These are phyloP conservation scores for Crocuta crocuta DNA, from an alignment of 2,113 vertebrate genomes.

Conservation along the genomic window DNA sequence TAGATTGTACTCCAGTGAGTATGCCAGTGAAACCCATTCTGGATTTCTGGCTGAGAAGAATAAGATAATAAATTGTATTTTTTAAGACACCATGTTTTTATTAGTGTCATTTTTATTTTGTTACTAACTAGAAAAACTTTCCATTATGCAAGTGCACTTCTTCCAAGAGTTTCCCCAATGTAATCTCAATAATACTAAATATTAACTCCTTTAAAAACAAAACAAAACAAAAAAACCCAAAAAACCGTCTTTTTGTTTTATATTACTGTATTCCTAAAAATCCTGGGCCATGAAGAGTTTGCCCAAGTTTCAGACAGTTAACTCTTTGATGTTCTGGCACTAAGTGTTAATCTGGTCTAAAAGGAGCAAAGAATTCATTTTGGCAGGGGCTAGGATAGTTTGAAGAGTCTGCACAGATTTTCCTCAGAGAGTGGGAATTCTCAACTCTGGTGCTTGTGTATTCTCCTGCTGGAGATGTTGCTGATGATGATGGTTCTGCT, in stretches of 20 bases:
- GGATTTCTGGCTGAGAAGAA: not conserved
- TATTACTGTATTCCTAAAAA: slow-evolving; percentile 88
- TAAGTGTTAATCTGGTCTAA: slow-evolving; percentile 98
- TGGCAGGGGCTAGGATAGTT: slow-evolving; percentile 92
- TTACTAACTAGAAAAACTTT: slow-evolving; percentile 54
- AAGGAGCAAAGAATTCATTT: slow-evolving; percentile 95
- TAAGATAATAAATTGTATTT: not conserved
- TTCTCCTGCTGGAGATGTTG: slow-evolving; percentile 95
- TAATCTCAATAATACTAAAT: too few relatives aligned
- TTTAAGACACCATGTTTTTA: not conserved
- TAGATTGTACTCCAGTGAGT: not conserved
- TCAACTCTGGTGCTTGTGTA: slow-evolving; percentile 90
- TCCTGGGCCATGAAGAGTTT: slow-evolving; percentile 98
- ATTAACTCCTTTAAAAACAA: too few relatives aligned
- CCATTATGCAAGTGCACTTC: not conserved
- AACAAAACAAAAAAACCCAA: too few relatives aligned
- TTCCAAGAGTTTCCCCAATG: too few relatives aligned
- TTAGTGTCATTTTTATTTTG: slow-evolving; percentile 63
- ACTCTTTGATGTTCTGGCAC: slow-evolving; percentile 97
- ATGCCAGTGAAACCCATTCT: not conserved
- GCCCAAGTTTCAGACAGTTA: slow-evolving; percentile 96
- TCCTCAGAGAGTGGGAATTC: slow-evolving; percentile 90
- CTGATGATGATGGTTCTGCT: slow-evolving; percentile 97
- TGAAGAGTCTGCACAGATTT: slow-evolving; percentile 89
- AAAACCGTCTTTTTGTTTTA: too few relatives aligned